Base-by-base conservation (phyloP, 2,888 invertebrate genomes). In the Ectobius pallidus region DNA sequence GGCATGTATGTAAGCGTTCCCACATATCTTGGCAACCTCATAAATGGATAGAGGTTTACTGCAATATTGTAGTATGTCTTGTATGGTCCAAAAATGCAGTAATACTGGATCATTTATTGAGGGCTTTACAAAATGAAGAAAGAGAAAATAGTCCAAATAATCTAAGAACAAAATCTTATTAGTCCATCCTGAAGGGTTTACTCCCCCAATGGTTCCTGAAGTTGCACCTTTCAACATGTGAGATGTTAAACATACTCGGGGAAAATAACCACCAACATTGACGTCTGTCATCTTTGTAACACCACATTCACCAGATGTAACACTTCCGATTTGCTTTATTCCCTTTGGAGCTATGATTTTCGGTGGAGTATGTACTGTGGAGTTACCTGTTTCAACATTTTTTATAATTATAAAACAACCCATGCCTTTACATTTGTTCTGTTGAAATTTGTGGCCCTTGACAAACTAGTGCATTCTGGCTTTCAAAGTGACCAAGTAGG, bases 291-390 rank as follows among this genome's bases (percentile, higher is more conserved):
- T 74, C 63, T 77, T 71, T 58, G 78, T 79, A 20, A 34, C 22
- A 46, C 32, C 79, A 32, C 77, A 65, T 72, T 79, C 78, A 2
- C 68, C 68, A 25, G 71, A 73, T 3, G 73, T 71, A 16, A 68
- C 16, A 18, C 27, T 55, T 4, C 78, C 78, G 25, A 80, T 74
- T 77, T 80, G 79, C 74, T 79, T 79, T 52, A 67, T 72, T 22
- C 77, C 78, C 75, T 78, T 77, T 55, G 76, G 74, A 69, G 78
- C 79, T 18, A 79, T 20, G 42, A 81, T 75, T 76, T 79, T 79
- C 49, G 76, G 75, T 73, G 80, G 78, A 20, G 70, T 72, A 55
- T 79, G 78, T 42, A 80, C 80, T 20, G 68, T 73, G 18, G 73
- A 73, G 20, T 61, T 71, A 0, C 63, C 74, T 9, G 71, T 74